Evolutionary conservation across 2,113 vertebrate species (phyloP).

Genomic region (Cheirogaleus medius): DNA sequence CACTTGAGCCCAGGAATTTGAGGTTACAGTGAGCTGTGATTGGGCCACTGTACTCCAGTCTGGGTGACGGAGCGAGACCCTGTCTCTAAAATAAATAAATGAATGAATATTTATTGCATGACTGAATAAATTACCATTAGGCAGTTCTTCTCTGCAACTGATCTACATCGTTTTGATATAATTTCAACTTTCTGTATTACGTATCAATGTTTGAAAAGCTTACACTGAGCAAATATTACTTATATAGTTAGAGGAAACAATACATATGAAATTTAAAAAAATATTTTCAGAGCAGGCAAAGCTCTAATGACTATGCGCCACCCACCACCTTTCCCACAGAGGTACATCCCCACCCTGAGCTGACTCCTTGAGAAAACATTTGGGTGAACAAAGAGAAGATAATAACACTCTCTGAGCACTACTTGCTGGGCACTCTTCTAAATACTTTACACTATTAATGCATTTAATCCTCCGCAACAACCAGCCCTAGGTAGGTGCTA

Average conservation of each 20-base stretch:
- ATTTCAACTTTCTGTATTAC: neutral
- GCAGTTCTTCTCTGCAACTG: neutral
- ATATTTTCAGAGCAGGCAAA: conserved; percentile 24
- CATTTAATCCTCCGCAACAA: neutral
- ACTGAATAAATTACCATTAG: neutral
- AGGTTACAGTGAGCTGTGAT: no score
- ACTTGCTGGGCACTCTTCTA: neutral
- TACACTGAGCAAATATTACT: neutral
- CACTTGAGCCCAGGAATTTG: no score
- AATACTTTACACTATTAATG: neutral
- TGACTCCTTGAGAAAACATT: neutral
- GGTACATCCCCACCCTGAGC: neutral
- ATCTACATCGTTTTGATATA: neutral
- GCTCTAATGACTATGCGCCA: neutral
- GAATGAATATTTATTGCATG: neutral
- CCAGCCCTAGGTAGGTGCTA: neutral
- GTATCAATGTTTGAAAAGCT: conserved; percentile 50
- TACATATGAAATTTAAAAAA: neutral
- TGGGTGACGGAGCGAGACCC: no score
- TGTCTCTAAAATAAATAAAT: no score
- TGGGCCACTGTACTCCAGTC: no score
- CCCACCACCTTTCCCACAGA: neutral
- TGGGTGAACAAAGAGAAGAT: conserved; percentile 35
- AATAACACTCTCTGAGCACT: neutral
- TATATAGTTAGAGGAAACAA: conserved; percentile 39